Percentiles rank a stretch among this genome's conserved stretches.
These are phyloP conservation scores for Zophobas atratus DNA, from an alignment of 1,140 invertebrate genomes.

Conservation along the genomic window DNA sequence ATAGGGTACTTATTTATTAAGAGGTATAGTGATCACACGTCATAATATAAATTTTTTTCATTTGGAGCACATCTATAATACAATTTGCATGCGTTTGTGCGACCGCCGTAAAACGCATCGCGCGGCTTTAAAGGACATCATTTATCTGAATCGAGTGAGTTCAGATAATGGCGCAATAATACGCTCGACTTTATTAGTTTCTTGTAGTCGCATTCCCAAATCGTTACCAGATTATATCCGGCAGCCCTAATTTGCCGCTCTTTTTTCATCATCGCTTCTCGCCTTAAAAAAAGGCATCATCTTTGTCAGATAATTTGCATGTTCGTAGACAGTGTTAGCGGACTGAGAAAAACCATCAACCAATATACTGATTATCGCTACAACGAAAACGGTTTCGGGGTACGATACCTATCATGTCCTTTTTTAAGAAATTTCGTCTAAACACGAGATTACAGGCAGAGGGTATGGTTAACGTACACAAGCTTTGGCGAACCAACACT, in stretches of 20 bases:
- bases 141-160: not conserved
- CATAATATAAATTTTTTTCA: too few species aligned
- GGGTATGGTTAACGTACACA: not conserved
- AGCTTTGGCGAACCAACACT: not conserved
- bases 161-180: not conserved
- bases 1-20: too few species aligned
- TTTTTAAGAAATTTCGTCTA: not conserved
- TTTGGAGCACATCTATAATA: too few species aligned
- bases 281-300: not conserved
- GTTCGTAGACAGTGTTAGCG: not conserved
- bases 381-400: not conserved
- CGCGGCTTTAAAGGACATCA: not conserved
- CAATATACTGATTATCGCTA: not conserved
- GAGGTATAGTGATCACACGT: too few species aligned
- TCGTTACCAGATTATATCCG: constrained; percentile 6
- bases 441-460: not conserved
- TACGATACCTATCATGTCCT: not conserved
- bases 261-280: not conserved
- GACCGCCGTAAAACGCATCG: too few species aligned
- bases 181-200: not conserved
- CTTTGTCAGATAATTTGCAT: not conserved
- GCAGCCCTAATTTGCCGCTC: not conserved
- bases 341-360: too few species aligned
- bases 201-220: not conserved
- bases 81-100: too few species aligned